A percentile compares a stretch with the other conserved stretches of the same genome.
phyloP scores from a whole-genome alignment of 2,888 invertebrate species.

The Caradrina kadenii region DNA sequence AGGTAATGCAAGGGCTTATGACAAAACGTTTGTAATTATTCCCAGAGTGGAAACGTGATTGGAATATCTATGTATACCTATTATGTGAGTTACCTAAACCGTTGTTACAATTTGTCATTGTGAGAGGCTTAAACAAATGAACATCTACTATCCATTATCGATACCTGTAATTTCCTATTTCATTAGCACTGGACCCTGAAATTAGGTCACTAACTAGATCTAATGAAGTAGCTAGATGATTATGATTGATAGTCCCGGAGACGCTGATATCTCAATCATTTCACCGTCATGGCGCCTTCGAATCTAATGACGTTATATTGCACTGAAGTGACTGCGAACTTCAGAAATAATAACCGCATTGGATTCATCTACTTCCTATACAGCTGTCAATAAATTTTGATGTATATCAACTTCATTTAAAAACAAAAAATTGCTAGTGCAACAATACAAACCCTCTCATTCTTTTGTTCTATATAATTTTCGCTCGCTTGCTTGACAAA shows the following conservation, averaged over 20 bases:
- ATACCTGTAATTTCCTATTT: not conserved
- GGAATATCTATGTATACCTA: constrained; percentile 11
- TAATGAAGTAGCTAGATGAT: not conserved
- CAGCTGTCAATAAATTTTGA: not conserved
- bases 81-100: constrained; percentile 25
- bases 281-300: not conserved
- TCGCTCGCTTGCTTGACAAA: constrained; percentile 53
- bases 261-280: not conserved
- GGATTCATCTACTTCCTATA: not conserved
- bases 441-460: constrained; percentile 2
- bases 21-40: constrained; percentile 56
- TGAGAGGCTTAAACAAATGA: constrained; percentile 1
- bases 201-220: not conserved
- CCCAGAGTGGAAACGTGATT: constrained; percentile 41
- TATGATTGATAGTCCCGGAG: not conserved
- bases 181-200: not conserved
- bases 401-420: not conserved
- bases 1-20: constrained; percentile 48
- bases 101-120: constrained; percentile 31
- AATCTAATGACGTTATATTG: not conserved
- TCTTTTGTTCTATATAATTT: constrained; percentile 31
- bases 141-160: not conserved
- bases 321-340: not conserved
- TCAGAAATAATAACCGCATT: not conserved
- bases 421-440: not conserved